Percentiles rank a stretch among this genome's conserved stretches.
phyloP scores from a whole-genome alignment of 2,888 invertebrate genomes.

The Eupithecia abbreviata region DNA sequence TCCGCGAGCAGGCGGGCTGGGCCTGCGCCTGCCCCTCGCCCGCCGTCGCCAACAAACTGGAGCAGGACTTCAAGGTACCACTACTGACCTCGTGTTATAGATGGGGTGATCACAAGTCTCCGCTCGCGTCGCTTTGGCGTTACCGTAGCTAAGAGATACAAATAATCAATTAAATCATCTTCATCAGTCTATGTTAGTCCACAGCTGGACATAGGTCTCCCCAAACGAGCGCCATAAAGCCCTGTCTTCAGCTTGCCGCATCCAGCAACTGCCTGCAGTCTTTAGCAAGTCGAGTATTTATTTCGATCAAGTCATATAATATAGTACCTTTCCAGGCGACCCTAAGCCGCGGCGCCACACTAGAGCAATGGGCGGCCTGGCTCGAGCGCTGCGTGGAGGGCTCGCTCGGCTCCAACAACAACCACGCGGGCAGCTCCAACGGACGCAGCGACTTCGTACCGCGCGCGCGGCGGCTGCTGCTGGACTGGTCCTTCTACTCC shows the following conservation, averaged over 20 bases:
- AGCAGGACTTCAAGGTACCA: slow-evolving; percentile 92
- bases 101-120: neutral
- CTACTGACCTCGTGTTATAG: neutral
- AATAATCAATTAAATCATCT: too few species aligned
- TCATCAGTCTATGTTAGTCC: too few species aligned
- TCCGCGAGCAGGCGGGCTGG: slow-evolving; percentile 97
- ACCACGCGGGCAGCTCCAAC: slow-evolving; percentile 90
- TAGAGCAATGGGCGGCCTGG: slow-evolving; percentile 99
- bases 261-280: too few species aligned
- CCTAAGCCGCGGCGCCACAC: slow-evolving; percentile 94
- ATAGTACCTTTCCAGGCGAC: slow-evolving; percentile 81
- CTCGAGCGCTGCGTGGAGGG: slow-evolving; percentile 95
- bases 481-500: slow-evolving; percentile 99
- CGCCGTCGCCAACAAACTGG: slow-evolving; percentile 91
- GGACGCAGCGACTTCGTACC: slow-evolving; percentile 91
- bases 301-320: too few species aligned
- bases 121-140: too few species aligned
- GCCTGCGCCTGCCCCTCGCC: slow-evolving; percentile 97
- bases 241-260: too few species aligned
- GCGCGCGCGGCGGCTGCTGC: slow-evolving; percentile 92
- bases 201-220: too few species aligned
- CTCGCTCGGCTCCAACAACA: slow-evolving; percentile 84
- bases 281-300: too few species aligned
- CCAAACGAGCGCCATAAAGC: too few species aligned
- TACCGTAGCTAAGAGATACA: too few species aligned